Evolutionary conservation across 2,113 vertebrate genomes (phyloP), one percentile per base, ranked within the genome.

Genomic region (Cyrtonyx montezumae): DNA sequence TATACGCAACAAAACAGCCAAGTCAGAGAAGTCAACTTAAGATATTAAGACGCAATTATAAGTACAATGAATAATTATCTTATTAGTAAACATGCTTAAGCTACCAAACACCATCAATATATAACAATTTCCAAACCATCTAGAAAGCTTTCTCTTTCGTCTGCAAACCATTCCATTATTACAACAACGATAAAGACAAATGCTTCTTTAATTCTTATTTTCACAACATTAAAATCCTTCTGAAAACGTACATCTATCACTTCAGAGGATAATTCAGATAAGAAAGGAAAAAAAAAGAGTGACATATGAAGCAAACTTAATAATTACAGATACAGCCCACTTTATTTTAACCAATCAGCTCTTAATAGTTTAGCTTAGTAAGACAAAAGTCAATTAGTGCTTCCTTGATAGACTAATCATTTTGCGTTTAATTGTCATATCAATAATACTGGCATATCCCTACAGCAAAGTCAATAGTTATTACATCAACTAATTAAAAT

Each of bases 361-460:
- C 25, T 87, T 96, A 97, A 97, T 84, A 90, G 48, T 88, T 95
- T 70, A 95, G 79, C 69, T 48, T 87, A 94, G 70, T 93, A 93
- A 94, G 84, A 86, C n/a, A 84, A 68, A 97, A 97, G 75, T 93
- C 85, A 97, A 94, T 97, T 97, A 97, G 94, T 95, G 84, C 81
- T 95, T 76, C 80, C 84, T 95, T 97, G 97, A 97, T 89, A 90
- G 91, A 87, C 63, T 96, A 96, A 97, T 97, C 70, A 94, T 95
- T 96, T 95, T 87, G 69, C 76, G 86, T 97, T 97, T 97, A 97
- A 97, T 97, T 97, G 95, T 96, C 88, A 95, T 97, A 97, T 97
- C 94, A 97, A 95, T 97, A 97, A 97, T 58, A 91, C 73, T 78
- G 92, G 87, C 55, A 91, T 74, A 96, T 86, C 88, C 88, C 73